phyloP scores from a whole-genome alignment of 1,140 invertebrate species.

The Drosophila pectinifera region DNA sequence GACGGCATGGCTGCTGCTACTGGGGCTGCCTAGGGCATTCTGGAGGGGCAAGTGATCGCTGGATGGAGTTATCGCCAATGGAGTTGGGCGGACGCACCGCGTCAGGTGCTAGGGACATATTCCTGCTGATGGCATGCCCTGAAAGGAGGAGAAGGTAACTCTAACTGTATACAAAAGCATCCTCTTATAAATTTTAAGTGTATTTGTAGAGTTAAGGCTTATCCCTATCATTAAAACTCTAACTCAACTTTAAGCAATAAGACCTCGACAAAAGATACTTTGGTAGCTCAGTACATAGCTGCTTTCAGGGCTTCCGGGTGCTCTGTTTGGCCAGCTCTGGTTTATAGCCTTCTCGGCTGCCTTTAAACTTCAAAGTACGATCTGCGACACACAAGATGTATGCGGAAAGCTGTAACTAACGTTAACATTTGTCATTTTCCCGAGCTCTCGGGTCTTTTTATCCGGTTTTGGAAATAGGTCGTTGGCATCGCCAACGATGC shows the following conservation, averaged over 20 bases:
- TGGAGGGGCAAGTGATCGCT: not conserved
- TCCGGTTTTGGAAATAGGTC: constrained; percentile 31
- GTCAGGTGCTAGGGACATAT: constrained; percentile 13
- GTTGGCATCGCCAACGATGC: constrained; percentile 9
- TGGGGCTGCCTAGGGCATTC: constrained; percentile 15
- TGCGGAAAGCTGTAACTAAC: not conserved
- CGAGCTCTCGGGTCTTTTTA: constrained; percentile 13
- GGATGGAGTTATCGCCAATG: not conserved
- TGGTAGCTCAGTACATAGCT: no score
- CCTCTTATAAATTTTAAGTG: not conserved
- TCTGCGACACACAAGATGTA: not conserved
- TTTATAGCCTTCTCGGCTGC: no score
- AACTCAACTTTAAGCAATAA: no score
- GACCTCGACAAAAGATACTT: no score
- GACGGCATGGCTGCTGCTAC: constrained; percentile 52
- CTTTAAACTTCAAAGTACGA: not conserved
- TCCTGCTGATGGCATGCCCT: constrained; percentile 17
- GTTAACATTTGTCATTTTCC: constrained; percentile 13
- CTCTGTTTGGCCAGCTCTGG: not conserved
- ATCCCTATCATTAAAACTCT: not conserved
- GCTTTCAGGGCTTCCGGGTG: no score
- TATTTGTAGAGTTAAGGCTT: not conserved
- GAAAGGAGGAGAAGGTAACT: not conserved
- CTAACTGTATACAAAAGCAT: not conserved
- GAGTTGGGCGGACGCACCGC: not conserved